Evolutionary conservation across 2,113 vertebrate genomes (phyloP).

Genomic region (Pterophyllum scalare): DNA sequence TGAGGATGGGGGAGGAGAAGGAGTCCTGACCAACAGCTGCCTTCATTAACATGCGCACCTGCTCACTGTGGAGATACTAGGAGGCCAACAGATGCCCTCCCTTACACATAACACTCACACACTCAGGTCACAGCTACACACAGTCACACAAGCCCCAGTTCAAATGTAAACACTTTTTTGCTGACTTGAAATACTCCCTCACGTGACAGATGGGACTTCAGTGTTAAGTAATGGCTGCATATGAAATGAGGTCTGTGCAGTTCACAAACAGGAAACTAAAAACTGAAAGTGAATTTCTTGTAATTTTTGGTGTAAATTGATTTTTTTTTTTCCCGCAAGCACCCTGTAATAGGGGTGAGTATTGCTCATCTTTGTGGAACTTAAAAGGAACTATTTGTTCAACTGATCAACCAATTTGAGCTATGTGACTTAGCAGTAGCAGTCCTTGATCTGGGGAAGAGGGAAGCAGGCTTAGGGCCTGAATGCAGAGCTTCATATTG

Average conservation of each 20-base stretch:
- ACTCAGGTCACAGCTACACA: constrained; percentile 39
- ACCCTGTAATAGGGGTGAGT: neutral
- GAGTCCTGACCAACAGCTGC: constrained; percentile 84
- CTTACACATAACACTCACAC: constrained; percentile 50
- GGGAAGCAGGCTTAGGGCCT: constrained; percentile 53
- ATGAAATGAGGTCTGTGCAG: neutral
- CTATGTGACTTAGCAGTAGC: constrained; percentile 43
- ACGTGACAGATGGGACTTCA: constrained; percentile 23
- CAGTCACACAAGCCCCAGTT: constrained; percentile 59
- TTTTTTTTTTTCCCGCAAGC: neutral
- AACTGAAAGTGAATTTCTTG: neutral
- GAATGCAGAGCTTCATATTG: constrained; percentile 59
- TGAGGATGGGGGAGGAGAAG: constrained; percentile 53
- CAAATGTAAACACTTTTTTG: constrained; percentile 69
- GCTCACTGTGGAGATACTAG: constrained; percentile 87
- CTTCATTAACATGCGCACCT: constrained; percentile 92
- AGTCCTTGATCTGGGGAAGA: constrained; percentile 38
- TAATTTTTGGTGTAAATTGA: neutral
- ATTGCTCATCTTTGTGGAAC: neutral
- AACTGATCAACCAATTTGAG: neutral
- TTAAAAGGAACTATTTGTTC: neutral
- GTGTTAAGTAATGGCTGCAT: neutral
- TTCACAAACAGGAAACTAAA: neutral
- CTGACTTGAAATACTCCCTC: constrained; percentile 26
- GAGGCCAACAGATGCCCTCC: constrained; percentile 81